Conservation (phyloP, 2,797 vertebrate species). For the Sparus aurata region DNA sequence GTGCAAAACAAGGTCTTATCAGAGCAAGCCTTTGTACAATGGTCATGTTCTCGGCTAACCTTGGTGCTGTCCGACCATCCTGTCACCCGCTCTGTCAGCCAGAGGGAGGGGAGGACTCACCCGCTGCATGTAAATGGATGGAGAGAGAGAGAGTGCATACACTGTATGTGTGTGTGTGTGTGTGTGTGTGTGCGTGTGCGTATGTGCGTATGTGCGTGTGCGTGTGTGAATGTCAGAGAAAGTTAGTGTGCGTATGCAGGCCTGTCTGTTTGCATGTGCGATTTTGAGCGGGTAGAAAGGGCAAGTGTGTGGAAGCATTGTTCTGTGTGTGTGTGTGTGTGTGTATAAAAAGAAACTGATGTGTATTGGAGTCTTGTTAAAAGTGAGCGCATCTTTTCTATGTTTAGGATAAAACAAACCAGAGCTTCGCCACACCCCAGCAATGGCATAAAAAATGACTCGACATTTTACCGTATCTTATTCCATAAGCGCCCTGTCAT, state of each 20-base stretch:
- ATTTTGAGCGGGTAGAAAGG: constrained; percentile 5
- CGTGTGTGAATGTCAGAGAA: constrained; percentile 37
- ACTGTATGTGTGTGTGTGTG: constrained; percentile 2
- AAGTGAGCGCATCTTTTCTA: not conserved
- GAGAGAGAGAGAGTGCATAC: not conserved
- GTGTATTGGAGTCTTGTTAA: not conserved
- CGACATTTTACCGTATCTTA: constrained; percentile 64
- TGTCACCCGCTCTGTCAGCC: constrained; percentile 72
- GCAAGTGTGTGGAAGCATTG: not conserved
- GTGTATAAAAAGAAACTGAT: not conserved
- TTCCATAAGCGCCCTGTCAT: constrained; percentile 75
- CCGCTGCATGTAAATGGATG: constrained; percentile 66
- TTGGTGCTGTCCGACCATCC: constrained; percentile 61
- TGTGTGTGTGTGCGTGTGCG: constrained; percentile 11
- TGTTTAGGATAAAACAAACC: not conserved
- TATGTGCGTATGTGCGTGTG: constrained; percentile 1
- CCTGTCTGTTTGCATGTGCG: constrained; percentile 13
- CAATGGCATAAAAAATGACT: constrained; percentile 50
- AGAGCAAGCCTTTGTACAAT: constrained; percentile 53
- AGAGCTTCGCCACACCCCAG: constrained; percentile 4
- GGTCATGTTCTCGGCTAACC: constrained; percentile 64
- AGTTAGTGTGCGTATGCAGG: constrained; percentile 20
- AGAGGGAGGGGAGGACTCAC: constrained; percentile 51
- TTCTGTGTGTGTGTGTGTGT: not conserved
- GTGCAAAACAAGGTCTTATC: constrained; percentile 51